Evolutionary conservation across 37 sponge, comb jelly and placozoan species (phyloP), one percentile per base, ranked within the genome.

Genomic region (Halichondria panicea): DNA sequence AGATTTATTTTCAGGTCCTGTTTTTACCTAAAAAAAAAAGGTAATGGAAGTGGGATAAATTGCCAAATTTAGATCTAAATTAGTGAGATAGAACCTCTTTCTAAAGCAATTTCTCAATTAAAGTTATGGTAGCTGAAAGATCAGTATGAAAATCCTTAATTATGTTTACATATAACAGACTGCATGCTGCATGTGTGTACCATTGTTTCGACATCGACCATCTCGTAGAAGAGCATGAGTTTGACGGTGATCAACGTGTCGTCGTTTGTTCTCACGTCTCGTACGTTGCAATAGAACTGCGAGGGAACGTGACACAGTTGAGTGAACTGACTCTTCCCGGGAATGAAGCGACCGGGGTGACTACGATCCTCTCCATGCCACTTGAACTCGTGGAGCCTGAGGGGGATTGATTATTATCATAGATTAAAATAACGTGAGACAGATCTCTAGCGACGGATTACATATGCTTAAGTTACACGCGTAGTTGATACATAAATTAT

Each of bases 141-240:
- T n/a, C n/a, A n/a, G n/a, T n/a, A n/a, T n/a, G n/a, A n/a, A n/a
- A n/a, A n/a, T n/a, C n/a, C n/a, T n/a, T n/a, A n/a, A n/a, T n/a
- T n/a, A n/a, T n/a, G n/a, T n/a, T n/a, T n/a, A n/a, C 53, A 50
- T 50, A 18, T 50, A 18, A 50, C 53, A 50, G 15, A 19, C n/a
- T n/a, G n/a, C n/a, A n/a, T n/a, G n/a, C n/a, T n/a, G n/a, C 63
- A 75, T 59, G 53, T 35, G 54, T 79, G 19, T 28, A 91, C 92
- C 92, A 91, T 91, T 31, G 71, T 77, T 33, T 91, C 87, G 37
- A 85, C 74, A 53, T 87, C 85, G 3, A 27, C 3, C 42, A 92
- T 48, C 59, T 87, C 81, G 55, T 88, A 92, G 77, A 92, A 92
- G 30, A 92, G 19, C 93, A 92, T 92, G 31, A 92, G 81, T 55